Base-by-base conservation (phyloP, 2,797 vertebrate species). In the Trichosurus vulpecula region DNA sequence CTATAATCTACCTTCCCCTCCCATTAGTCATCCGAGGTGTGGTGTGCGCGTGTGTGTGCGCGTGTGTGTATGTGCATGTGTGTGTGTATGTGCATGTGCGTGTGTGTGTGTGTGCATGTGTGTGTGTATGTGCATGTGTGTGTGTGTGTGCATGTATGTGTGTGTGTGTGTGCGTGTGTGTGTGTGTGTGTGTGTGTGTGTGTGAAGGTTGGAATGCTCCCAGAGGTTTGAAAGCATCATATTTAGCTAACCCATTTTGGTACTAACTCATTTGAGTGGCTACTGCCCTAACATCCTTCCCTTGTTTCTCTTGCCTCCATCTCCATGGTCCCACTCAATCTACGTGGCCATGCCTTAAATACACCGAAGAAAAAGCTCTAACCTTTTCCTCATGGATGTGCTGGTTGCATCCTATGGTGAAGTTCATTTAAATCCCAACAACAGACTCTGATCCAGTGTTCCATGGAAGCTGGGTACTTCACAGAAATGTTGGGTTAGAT, bases 401-500 rank as follows among this genome's bases (percentile, higher is more conserved):
- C 66, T 41, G 66, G n/a, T 25, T 5, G 74, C 66, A 41, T 41
- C n/a, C 61, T n/a, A 41, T 41, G n/a, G 16, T 41, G 66, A 74
- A 74, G 66, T 41, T 19, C n/a, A 13, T 22, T 41, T 41, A 8
- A 74, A 30, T 74, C 19, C 16, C 66, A 74, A 25, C 19, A 22
- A 74, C n/a, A 74, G 66, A 74, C n/a, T 2, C 19, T 41, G n/a
- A 41, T 41, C n/a, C 19, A 74, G 41, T 41, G 25, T 74, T 74
- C 74, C n/a, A 22, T 74, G 91, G 95, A 97, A 93, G 29, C 56
- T 91, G 57, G 81, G 90, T 41, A 90, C 94, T 57, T 66, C 90
- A 91, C 95, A 95, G 81, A 95, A 92, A 95, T 94, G 92, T 81
- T 97, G 95, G 66, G 16, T 41, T 92, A 94, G 93, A 47, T 22